Evolutionary conservation across 2,888 invertebrate genomes (phyloP).

Genomic region (Teleogryllus oceanicus): DNA sequence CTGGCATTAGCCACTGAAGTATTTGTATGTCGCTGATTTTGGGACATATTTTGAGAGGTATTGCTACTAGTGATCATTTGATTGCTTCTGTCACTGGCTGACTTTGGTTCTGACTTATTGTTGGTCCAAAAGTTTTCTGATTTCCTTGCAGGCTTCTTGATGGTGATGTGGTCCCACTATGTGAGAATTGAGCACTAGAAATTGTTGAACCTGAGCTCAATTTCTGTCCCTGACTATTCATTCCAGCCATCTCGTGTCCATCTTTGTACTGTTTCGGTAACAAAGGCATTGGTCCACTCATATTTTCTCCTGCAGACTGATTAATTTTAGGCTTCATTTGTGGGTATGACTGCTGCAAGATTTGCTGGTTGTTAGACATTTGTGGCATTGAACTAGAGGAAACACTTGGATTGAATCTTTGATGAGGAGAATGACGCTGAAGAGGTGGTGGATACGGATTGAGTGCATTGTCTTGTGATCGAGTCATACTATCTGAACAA

Average conservation of each 20-base stretch:
- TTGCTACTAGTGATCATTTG: not conserved
- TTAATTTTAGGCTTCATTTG: not conserved
- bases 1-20: not conserved
- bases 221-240: not conserved
- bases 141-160: not conserved
- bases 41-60: not conserved
- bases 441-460: not conserved
- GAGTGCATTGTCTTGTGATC: not conserved
- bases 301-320: not conserved
- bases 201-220: not conserved
- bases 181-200: not conserved
- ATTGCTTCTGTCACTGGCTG: not conserved
- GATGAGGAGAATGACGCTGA: not conserved
- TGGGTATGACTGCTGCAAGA: not conserved
- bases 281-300: not conserved
- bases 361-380: not conserved
- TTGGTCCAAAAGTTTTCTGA: not conserved
- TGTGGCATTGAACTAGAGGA: not conserved
- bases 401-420: not conserved
- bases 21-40: not conserved
- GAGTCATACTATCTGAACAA: conserved; percentile 4
- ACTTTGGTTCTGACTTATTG: not conserved
- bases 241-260: not conserved
- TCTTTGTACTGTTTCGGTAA: not conserved
- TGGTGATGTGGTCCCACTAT: not conserved